phyloP scores from a whole-genome alignment of 1,140 invertebrate species.

The Cheumatopsyche charites region DNA sequence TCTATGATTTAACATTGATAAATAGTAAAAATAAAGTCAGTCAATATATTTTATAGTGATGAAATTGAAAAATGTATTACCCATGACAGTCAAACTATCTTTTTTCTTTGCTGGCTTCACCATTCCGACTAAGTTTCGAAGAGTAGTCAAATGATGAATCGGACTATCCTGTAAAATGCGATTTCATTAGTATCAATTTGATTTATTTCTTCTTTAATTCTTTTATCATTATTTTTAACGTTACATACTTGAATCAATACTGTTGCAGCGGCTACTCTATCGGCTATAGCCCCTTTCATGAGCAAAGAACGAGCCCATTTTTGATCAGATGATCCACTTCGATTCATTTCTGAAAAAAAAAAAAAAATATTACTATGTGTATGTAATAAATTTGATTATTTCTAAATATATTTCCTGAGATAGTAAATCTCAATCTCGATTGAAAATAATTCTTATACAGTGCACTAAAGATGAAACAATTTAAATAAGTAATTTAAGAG shows the following conservation, averaged over 20 bases:
- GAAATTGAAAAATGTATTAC: conserved; percentile 46
- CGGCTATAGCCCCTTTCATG: conserved; percentile 78
- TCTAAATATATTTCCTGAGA: too few relatives aligned
- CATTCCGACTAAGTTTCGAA: conserved; percentile 77
- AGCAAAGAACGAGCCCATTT: conserved; percentile 84
- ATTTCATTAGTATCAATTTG: too few relatives aligned
- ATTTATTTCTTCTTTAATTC: too few relatives aligned
- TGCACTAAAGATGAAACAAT: too few relatives aligned
- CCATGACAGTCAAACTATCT: conserved; percentile 70
- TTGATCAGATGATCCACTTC: conserved; percentile 61
- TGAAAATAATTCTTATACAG: too few relatives aligned
- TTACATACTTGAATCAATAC: conserved; percentile 71
- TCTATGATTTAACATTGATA: conserved; percentile 53
- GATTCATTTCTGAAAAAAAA: conserved; percentile 58
- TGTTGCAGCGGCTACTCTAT: conserved; percentile 86
- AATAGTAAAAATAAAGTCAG: conserved; percentile 33
- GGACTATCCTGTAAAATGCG: conserved; percentile 86
- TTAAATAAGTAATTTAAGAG: too few relatives aligned
- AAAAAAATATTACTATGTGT: conserved; percentile 31
- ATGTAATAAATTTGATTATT: too few relatives aligned
- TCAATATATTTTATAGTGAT: conserved; percentile 27
- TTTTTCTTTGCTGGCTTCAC: conserved; percentile 84
- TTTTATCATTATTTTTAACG: too few relatives aligned
- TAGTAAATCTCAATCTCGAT: too few relatives aligned
- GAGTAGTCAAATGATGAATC: conserved; percentile 74